A percentile compares a stretch with the other conserved stretches of the same genome.
phyloP scores from a whole-genome alignment of 2,113 vertebrate genomes.

The Camelus dromedarius region DNA sequence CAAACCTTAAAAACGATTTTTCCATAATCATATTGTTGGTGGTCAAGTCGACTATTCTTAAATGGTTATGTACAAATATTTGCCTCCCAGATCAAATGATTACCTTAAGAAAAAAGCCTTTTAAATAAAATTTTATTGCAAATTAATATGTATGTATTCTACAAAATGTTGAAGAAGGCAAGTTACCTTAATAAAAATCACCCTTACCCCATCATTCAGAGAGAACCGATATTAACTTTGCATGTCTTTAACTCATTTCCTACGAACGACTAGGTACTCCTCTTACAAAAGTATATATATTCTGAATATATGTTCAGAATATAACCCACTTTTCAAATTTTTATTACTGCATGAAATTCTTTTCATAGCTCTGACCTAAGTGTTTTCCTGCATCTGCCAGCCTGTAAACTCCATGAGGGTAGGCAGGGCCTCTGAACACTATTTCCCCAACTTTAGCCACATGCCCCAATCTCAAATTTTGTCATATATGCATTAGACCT shows the following conservation, averaged over 20 bases:
- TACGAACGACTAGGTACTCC: rapidly evolving
- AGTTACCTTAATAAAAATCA: neutral
- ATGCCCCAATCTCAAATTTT: neutral
- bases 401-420: neutral
- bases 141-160: neutral
- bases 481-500: neutral
- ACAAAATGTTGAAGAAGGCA: neutral
- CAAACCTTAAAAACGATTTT: neutral
- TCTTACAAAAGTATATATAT: neutral
- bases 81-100: neutral
- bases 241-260: neutral
- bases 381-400: neutral
- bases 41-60: neutral
- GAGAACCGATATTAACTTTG: neutral
- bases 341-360: neutral
- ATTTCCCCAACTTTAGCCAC: neutral
- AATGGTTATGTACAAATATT: neutral
- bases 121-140: neutral
- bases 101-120: neutral
- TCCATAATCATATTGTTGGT: neutral
- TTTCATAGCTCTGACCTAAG: neutral
- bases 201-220: neutral
- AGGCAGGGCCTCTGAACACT: neutral
- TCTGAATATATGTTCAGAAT: neutral
- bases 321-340: neutral